Conservation (phyloP, 2,797 vertebrate genomes). For the Ctenochaetus hawaiiensis region DNA sequence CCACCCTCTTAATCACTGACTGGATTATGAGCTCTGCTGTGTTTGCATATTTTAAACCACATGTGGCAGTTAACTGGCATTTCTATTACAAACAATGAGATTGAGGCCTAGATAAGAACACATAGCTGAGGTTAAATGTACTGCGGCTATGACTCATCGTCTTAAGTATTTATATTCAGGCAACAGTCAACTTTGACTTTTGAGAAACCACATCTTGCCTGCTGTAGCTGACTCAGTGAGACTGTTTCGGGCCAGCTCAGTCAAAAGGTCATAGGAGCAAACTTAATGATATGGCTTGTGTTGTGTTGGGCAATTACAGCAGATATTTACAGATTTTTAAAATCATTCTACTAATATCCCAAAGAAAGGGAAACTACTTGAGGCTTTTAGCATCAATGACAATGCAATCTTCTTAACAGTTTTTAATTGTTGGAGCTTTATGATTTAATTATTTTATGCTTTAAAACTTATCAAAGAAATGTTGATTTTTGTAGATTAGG, state of each 20-base stretch:
- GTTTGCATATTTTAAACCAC: constrained; percentile 16
- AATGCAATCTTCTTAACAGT: too few species aligned
- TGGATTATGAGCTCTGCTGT: constrained; percentile 13
- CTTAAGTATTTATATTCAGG: background rate
- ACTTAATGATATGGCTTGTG: too few species aligned
- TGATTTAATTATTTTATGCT: background rate
- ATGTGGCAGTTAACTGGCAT: background rate
- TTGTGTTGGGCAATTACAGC: too few species aligned
- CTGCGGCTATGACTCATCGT: constrained; percentile 6
- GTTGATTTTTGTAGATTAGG: background rate
- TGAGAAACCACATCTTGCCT: background rate
- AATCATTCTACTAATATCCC: background rate
- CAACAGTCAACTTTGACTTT: background rate
- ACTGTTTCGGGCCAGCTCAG: constrained; percentile 7
- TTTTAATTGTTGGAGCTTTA: background rate
- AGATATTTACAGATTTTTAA: too few species aligned
- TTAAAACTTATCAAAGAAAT: background rate
- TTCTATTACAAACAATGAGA: background rate
- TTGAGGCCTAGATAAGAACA: constrained; percentile 2
- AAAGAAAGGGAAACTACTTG: too few species aligned
- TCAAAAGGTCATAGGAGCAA: background rate
- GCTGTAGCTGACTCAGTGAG: background rate
- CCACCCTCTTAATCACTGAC: constrained; percentile 7
- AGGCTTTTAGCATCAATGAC: background rate
- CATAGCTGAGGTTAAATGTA: background rate